These are phyloP conservation scores for Egretta garzetta DNA, from an alignment of 2,113 vertebrate species.

Conservation along the genomic window DNA sequence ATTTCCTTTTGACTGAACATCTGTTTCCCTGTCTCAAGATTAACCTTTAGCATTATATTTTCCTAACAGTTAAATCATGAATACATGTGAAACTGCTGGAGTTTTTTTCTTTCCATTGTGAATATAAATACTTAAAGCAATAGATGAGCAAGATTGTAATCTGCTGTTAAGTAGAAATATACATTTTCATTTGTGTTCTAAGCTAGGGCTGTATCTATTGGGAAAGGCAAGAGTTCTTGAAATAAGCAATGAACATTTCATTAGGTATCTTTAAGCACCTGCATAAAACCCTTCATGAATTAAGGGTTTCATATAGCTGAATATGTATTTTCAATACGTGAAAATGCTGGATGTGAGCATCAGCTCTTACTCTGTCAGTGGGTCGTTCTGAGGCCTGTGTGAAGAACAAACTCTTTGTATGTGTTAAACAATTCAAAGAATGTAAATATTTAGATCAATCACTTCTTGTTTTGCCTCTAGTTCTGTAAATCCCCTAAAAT, in stretches of 20 bases:
- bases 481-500: background rate
- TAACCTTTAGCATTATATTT: constrained; percentile 49
- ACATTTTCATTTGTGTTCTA: background rate
- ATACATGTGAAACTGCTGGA: background rate
- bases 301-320: background rate
- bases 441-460: background rate
- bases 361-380: background rate
- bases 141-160: background rate
- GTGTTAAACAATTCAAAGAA: background rate
- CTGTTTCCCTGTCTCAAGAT: constrained; percentile 1
- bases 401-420: background rate
- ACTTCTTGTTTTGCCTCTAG: background rate
- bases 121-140: background rate
- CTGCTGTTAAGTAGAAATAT: background rate
- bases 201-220: background rate
- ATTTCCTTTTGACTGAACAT: constrained; percentile 42
- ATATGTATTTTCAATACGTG: background rate
- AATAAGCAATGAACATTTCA: background rate
- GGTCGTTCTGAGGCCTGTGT: background rate
- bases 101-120: background rate
- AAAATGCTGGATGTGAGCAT: background rate
- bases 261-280: background rate
- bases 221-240: background rate
- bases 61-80: background rate
- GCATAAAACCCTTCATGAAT: background rate